Evolutionary conservation across 2,113 vertebrate species (phyloP), one percentile per base, ranked within the genome.

Genomic region (Azemiops feae): DNA sequence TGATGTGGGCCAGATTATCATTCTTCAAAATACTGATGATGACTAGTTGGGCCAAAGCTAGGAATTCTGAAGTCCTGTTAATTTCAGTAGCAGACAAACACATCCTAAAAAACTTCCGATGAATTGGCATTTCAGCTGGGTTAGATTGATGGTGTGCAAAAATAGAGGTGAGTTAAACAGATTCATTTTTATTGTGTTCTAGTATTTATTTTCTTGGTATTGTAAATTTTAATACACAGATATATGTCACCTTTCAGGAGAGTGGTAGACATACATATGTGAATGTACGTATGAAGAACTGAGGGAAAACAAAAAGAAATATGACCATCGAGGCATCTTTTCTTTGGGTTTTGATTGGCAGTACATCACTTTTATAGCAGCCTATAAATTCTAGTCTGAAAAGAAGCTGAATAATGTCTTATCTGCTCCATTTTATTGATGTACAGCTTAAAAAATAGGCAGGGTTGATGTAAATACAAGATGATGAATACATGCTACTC

Each of bases 301-400:
- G 14, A 85, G 81, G 14, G n/a, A 52, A 8, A 86, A 90, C 39
- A 85, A 85, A 85, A 34, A 85, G 92, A 93, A 93, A 90, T 90
- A 93, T 93, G 54, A 25, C 45, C 74, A 86, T 52, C 74, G 86
- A 87, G 3, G 6, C 88, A 64, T 93, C 34, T 90, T 92, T 93
- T 93, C 88, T 90, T 93, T 85, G 55, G 45, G 27, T 10, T 93
- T 87, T 93, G 69, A 89, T 92, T 92, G 87, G 60, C 87, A 85
- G 81, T 92, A 89, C 85, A 90, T 93, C 89, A 90, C 25, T 85
- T 90, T 90, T 60, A 93, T 55, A 86, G 30, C 89, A 23, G 57
- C 8, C 54, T 52, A 22, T 90, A 90, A 86, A 90, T 93, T 88
- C 39, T 47, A 43, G 6, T 22, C 74, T 52, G 54, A 47, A 86